Conservation (phyloP, 1,140 invertebrate species). For the Leptopilina boulardi region DNA sequence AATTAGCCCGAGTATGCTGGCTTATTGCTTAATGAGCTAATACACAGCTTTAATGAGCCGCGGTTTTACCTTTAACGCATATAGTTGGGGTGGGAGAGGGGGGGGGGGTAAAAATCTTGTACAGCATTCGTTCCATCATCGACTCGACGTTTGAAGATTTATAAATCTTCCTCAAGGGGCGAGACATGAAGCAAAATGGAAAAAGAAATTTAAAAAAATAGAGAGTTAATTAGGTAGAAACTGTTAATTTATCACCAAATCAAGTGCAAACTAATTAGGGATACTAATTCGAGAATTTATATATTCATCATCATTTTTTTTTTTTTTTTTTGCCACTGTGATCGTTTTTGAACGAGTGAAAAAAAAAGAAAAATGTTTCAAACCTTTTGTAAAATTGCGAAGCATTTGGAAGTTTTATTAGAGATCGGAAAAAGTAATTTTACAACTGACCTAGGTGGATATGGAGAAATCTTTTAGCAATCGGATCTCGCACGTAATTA, state of each 20-base stretch:
- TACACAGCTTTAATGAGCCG: conserved; percentile 65
- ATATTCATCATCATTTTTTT: too few relatives aligned
- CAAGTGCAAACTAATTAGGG: conserved; percentile 2
- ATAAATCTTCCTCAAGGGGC: conserved; percentile 8
- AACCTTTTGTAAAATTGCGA: neutral
- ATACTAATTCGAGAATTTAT: neutral
- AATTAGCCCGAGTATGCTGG: conserved; percentile 66
- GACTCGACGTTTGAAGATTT: conserved; percentile 31
- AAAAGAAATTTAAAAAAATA: neutral
- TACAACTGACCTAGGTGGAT: conserved; percentile 27
- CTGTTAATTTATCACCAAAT: conserved; percentile 19
- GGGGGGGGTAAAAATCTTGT: conserved; percentile 26
- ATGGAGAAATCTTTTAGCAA: conserved; percentile 30
- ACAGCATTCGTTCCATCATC: conserved; percentile 40
- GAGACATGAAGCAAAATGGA: neutral
- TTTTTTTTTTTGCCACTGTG: too few relatives aligned
- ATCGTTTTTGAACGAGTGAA: neutral
- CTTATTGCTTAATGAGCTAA: conserved; percentile 72
- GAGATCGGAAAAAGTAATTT: conserved; percentile 19
- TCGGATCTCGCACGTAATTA: conserved; percentile 57
- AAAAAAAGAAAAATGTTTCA: neutral
- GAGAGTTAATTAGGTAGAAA: conserved; percentile 7
- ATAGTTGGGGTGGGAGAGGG: too few relatives aligned
- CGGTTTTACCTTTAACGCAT: conserved; percentile 61
- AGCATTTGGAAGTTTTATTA: conserved; percentile 17